Base-by-base conservation (phyloP, 1,140 invertebrate genomes). In the Diachasma alloeum region DNA sequence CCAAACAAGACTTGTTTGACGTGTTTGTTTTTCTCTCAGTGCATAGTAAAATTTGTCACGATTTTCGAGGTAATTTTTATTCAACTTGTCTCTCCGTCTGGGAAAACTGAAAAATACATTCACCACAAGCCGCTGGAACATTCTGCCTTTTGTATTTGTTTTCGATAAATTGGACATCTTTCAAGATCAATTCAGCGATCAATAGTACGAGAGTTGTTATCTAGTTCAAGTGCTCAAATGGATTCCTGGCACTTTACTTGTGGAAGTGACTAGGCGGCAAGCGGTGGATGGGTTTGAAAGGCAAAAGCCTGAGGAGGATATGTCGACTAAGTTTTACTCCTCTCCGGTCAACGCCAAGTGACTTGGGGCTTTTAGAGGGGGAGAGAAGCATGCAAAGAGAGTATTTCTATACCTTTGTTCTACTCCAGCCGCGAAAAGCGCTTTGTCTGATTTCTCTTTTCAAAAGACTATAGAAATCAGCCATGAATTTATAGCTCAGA, bases 401-500 rank as follows among this genome's bases (percentile, higher is more conserved):
- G 48, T 56, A 56, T 56, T 56, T 19, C 48, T 56, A 56, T 56
- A 19, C 48, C 48, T 56, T 56, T 56, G 48, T 56, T 56, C 48
- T 56, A n/a, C 48, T 56, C n/a, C 48, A 56, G 15, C 48, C 59
- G 24, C 59, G 19, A 26, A 19, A 66, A 24, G 26, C 24, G 22
- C 59, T 66, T 66, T 66, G 59, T 66, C 59, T 66, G 59, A 15
- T 66, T 26, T 26, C 15, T 66, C 22, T 66, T 66, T 26, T 66
- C 59, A 66, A 66, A 66, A 66, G 59, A 66, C 59, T 26, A 66
- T 66, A 26, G 59, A 66, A 66, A 66, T 66, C 59, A 66, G 59
- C 59, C 24, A 66, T 31, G 22, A 66, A 66, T 66, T 66, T 66
- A 66, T 66, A 22, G 26, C 59, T 26, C 15, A 1, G 19, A 31